phyloP scores from a whole-genome alignment of 2,888 invertebrate species.

The Mongoloraphidia duomilia region DNA sequence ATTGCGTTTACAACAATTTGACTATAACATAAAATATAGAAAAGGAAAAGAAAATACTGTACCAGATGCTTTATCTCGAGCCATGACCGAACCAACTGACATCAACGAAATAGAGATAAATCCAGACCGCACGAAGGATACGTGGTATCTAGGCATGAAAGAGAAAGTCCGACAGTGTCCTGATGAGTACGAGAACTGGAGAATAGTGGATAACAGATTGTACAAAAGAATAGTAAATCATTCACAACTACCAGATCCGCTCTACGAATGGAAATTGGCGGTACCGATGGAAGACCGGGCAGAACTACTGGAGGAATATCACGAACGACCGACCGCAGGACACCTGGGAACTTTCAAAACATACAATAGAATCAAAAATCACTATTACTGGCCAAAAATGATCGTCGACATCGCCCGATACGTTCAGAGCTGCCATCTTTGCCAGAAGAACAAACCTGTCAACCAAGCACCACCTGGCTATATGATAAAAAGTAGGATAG shows the following conservation, averaged over 20 bases:
- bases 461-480: constrained; percentile 10
- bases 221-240: constrained; percentile 8
- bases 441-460: constrained; percentile 13
- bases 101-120: no score
- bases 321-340: constrained; percentile 10
- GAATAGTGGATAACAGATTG: constrained; percentile 8
- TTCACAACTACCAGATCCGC: constrained; percentile 4
- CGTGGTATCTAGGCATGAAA: constrained; percentile 9
- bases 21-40: no score
- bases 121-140: no score
- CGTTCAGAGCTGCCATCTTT: constrained; percentile 11
- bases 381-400: no score
- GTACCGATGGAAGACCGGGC: constrained; percentile 12
- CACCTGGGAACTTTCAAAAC: constrained; percentile 16
- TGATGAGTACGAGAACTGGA: constrained; percentile 9
- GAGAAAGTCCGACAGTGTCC: constrained; percentile 5
- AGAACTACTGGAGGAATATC: constrained; percentile 10
- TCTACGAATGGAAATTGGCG: constrained; percentile 13
- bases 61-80: no score
- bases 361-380: constrained; percentile 8
- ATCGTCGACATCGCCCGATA: no score
- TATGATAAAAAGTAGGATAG: no score
- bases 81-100: no score
- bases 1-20: no score
- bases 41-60: no score